These are phyloP conservation scores for Ochlodes sylvanus DNA, from an alignment of 2,888 invertebrate species.

Conservation along the genomic window DNA sequence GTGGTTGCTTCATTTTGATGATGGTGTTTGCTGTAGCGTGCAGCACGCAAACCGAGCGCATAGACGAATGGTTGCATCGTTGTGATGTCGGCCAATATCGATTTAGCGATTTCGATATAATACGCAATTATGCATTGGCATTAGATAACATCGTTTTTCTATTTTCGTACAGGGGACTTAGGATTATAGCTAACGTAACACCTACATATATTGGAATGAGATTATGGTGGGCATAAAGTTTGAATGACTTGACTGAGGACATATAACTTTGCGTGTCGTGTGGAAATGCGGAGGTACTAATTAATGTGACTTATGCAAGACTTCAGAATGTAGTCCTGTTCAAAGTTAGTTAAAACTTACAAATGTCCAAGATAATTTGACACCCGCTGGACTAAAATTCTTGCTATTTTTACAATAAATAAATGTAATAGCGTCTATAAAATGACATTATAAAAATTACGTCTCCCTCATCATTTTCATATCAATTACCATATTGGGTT, in stretches of 20 bases:
- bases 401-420: too few relatives aligned
- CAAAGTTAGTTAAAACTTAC: background rate
- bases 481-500: too few relatives aligned
- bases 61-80: slow-evolving; percentile 70
- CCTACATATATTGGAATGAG: background rate
- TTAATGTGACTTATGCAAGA: background rate
- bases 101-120: slow-evolving; percentile 61
- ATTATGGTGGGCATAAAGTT: background rate
- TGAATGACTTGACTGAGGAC: background rate
- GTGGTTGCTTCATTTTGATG: slow-evolving; percentile 43
- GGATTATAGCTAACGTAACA: background rate
- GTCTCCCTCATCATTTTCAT: too few relatives aligned
- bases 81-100: slow-evolving; percentile 67
- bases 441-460: too few relatives aligned
- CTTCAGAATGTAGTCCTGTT: too few relatives aligned
- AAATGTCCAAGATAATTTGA: background rate
- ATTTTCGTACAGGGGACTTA: slow-evolving; percentile 15
- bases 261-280: background rate
- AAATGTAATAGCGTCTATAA: too few relatives aligned
- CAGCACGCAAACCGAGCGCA: slow-evolving; percentile 71
- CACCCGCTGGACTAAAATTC: background rate
- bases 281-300: background rate
- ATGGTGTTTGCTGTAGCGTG: slow-evolving; percentile 61
- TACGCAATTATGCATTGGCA: slow-evolving; percentile 60
- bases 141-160: slow-evolving; percentile 35